Conservation (phyloP, 2,888 invertebrate species). For the Dryocosmus kuriphilus region DNA sequence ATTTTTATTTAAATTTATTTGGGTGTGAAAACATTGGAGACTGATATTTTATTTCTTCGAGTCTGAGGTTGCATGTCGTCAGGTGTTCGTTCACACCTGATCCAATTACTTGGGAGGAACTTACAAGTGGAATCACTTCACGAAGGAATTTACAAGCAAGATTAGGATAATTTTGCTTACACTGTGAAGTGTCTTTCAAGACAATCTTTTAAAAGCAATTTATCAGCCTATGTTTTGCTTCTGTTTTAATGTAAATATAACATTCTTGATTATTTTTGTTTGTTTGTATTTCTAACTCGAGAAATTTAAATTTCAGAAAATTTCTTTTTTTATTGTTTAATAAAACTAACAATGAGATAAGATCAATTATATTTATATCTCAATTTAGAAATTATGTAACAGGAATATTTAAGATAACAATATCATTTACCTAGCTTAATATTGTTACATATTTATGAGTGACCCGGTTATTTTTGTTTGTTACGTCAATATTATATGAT, state of each 20-base stretch:
- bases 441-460: neutral
- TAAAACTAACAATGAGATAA: neutral
- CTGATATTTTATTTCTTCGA: neutral
- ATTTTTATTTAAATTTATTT: neutral
- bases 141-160: constrained; percentile 9
- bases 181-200: neutral
- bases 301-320: too few relatives aligned
- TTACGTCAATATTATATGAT: neutral
- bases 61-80: neutral
- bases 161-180: constrained; percentile 12
- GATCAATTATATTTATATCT: neutral
- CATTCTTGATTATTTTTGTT: neutral
- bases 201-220: neutral
- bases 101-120: neutral
- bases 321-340: neutral
- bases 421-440: too few relatives aligned
- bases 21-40: neutral
- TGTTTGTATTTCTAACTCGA: neutral
- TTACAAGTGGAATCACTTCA: constrained; percentile 12
- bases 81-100: neutral
- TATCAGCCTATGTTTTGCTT: neutral
- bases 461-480: too few relatives aligned
- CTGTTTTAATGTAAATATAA: neutral
- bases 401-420: too few relatives aligned
- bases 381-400: neutral